A percentile compares a stretch with the other conserved stretches of the same genome.
Conservation (phyloP, 2,888 invertebrate species). For the Cryptocheilus praepositus region DNA sequence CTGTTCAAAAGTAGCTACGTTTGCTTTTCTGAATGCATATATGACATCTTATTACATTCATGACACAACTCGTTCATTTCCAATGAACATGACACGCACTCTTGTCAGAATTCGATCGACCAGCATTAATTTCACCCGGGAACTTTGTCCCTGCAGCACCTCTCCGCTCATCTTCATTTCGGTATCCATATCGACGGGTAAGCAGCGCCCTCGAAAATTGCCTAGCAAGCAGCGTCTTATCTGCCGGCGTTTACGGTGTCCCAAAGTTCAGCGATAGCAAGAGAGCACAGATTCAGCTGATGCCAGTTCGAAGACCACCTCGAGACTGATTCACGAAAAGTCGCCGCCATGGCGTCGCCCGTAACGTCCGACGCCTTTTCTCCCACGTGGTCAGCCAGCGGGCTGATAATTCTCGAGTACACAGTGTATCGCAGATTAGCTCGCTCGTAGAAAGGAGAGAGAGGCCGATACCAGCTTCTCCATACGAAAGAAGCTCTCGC, state of each 20-base stretch:
- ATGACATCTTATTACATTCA: too few relatives aligned
- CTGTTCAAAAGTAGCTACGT: too few relatives aligned
- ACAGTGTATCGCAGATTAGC: slow-evolving; percentile 48
- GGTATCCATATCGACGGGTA: too few relatives aligned
- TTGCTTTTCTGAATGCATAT: too few relatives aligned
- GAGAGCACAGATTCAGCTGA: slow-evolving; percentile 15
- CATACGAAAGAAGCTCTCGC: slow-evolving; percentile 27
- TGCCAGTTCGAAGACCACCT: slow-evolving; percentile 25
- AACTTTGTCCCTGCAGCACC: neutral
- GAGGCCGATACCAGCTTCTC: slow-evolving; percentile 28
- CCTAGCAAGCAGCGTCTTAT: too few relatives aligned
- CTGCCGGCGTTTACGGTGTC: too few relatives aligned
- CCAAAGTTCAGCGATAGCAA: neutral
- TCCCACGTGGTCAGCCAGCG: slow-evolving; percentile 52
- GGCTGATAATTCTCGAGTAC: slow-evolving; percentile 52
- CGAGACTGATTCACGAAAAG: slow-evolving; percentile 42
- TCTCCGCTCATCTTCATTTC: neutral
- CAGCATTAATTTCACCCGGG: too few relatives aligned
- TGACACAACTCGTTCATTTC: too few relatives aligned
- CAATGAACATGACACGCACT: too few relatives aligned
- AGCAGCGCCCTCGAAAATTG: too few relatives aligned
- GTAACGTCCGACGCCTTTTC: slow-evolving; percentile 54
- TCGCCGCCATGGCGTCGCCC: slow-evolving; percentile 7
- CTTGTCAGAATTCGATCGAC: too few relatives aligned
- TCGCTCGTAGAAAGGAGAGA: slow-evolving; percentile 24